Base-by-base conservation (phyloP, 1,140 invertebrate species). In the Caenorhabditis latens region DNA sequence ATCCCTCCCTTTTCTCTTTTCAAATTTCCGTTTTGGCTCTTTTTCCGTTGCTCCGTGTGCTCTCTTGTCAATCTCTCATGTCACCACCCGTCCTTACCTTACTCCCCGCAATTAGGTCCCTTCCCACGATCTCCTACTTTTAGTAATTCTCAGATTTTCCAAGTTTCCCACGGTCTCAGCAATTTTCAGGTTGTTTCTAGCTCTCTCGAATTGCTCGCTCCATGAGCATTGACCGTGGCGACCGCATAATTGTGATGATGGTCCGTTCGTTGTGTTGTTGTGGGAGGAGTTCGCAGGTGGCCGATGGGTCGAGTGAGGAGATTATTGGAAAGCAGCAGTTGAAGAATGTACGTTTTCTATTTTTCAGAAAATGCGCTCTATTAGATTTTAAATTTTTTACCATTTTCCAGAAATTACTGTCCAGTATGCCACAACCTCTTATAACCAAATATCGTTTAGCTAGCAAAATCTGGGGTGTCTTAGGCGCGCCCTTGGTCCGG, bases 171-270 rank as follows among this genome's bases (percentile, higher is more conserved):
- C 32, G 32, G 32, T 32, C 32, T 32, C 32, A 0, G 32, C 0
- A 61, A 21, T 5, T 61, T 61, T 14, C 57, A 61, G 57, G 9
- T 61, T 61, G n/a, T n/a, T n/a, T n/a, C n/a, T n/a, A n/a, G n/a
- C n/a, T 24, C n/a, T 21, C 57, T 16, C 9, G 14, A 8, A n/a
- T 61, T 24, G 3, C 0, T n/a, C 5, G 21, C 61, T 71, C 65
- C 65, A 79, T 79, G 71, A 79, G 71, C 71, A 79, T 79, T 50
- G 71, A 79, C 46, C 71, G 71, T 19, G 71, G 71, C 71, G 71
- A 79, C 21, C 71, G 71, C 24, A 79, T 79, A 13, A 79, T 50
- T 48, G 46, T 50, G 46, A 48, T 50, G 71, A 79, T 79, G 71
- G 13, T 79, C 8, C 71, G 71, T 50, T 79, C 71, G 71, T 5